Conservation (phyloP, 1,140 invertebrate species). For the Amyelois transitella region DNA sequence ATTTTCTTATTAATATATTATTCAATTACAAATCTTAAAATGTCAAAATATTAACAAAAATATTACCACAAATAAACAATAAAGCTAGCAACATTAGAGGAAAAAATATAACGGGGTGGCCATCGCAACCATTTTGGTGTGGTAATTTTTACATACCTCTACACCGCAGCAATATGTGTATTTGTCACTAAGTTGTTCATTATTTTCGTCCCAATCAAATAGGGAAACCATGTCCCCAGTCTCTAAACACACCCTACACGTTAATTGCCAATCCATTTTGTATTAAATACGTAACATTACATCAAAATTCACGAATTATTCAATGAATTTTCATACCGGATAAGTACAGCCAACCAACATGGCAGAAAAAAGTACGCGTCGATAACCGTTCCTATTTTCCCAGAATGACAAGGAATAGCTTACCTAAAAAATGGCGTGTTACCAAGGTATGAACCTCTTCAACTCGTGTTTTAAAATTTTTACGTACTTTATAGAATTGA, state of each 20-base stretch:
- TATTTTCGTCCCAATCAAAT: slow-evolving; percentile 74
- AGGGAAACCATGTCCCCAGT: slow-evolving; percentile 74
- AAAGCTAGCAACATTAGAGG: slow-evolving; percentile 73
- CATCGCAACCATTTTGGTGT: slow-evolving; percentile 72
- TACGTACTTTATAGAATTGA: no score
- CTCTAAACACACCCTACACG: slow-evolving; percentile 75
- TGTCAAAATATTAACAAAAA: slow-evolving; percentile 64
- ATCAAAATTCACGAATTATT: background rate
- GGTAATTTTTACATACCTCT: slow-evolving; percentile 70
- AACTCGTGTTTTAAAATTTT: no score
- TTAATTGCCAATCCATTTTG: slow-evolving; percentile 75
- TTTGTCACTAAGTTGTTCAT: slow-evolving; percentile 75
- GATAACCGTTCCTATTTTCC: slow-evolving; percentile 22
- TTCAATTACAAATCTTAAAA: slow-evolving; percentile 28
- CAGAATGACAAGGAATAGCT: background rate
- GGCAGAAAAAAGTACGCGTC: slow-evolving; percentile 10
- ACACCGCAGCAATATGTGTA: slow-evolving; percentile 74
- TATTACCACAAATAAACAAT: slow-evolving; percentile 48
- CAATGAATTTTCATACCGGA: slow-evolving; percentile 21
- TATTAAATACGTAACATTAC: slow-evolving; percentile 8
- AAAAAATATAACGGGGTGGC: slow-evolving; percentile 69
- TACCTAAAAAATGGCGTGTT: slow-evolving; percentile 1
- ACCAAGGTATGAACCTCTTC: no score
- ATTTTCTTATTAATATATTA: no score
- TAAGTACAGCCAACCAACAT: slow-evolving; percentile 21